These are phyloP conservation scores for Crioceris asparagi DNA, from an alignment of 2,888 invertebrate genomes.

Conservation along the genomic window DNA sequence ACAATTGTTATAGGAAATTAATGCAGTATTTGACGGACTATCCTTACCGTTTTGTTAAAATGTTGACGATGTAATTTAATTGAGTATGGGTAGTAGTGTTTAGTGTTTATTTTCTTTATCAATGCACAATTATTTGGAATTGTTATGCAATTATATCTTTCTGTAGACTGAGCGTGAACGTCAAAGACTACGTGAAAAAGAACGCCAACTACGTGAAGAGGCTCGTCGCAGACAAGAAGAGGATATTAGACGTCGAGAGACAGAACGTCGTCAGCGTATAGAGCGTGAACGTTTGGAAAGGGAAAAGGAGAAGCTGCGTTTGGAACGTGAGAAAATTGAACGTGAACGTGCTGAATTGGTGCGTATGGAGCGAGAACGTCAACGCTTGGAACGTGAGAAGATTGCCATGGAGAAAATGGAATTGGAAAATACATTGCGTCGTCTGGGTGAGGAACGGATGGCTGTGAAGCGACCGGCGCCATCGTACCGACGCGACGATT, in stretches of 20 bases:
- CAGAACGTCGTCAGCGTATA: conserved; percentile 69
- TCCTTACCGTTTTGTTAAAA: too few relatives aligned
- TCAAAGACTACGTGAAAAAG: conserved; percentile 64
- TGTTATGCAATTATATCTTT: too few relatives aligned
- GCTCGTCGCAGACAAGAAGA: conserved; percentile 72
- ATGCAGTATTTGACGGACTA: too few relatives aligned
- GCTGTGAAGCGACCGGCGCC: conserved; percentile 45
- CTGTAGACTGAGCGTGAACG: conserved; percentile 60
- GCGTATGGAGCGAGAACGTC: conserved; percentile 73
- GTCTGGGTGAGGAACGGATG: conserved; percentile 48
- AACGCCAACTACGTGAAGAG: conserved; percentile 67
- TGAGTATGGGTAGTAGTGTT: too few relatives aligned
- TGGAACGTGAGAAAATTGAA: conserved; percentile 81
- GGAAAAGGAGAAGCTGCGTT: conserved; percentile 67
- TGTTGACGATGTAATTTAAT: too few relatives aligned
- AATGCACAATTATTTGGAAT: too few relatives aligned
- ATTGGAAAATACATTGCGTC: conserved; percentile 66
- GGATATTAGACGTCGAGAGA: conserved; percentile 58
- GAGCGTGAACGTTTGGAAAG: conserved; percentile 74
- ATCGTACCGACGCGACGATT: conserved; percentile 24
- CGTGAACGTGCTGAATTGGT: conserved; percentile 78
- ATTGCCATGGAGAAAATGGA: conserved; percentile 66
- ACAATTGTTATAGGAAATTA: too few relatives aligned
- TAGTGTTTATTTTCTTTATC: too few relatives aligned
- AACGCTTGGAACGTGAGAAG: conserved; percentile 49